Evolutionary conservation across 1,140 invertebrate genomes (phyloP).

Genomic region (Steinernema khuongi): DNA sequence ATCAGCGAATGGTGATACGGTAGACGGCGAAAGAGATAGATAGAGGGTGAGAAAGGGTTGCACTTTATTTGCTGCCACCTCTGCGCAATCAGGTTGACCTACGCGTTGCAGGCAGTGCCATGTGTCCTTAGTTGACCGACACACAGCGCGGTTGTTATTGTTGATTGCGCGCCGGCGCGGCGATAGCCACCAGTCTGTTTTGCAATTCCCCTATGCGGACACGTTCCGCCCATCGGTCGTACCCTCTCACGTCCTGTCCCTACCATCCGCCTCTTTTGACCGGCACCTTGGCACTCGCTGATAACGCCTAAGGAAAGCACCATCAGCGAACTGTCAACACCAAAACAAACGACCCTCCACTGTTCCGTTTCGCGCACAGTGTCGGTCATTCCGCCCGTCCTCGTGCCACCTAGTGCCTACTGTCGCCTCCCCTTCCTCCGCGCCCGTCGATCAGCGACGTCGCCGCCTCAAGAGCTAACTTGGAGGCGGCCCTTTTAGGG

Average conservation of each 20-base stretch:
- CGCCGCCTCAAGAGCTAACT: background rate
- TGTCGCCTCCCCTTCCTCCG: background rate
- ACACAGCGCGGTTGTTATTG: slow-evolving; percentile 22
- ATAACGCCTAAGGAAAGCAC: slow-evolving; percentile 10
- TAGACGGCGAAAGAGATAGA: too few species aligned
- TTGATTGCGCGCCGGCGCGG: slow-evolving; percentile 8
- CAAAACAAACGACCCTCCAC: slow-evolving; percentile 17
- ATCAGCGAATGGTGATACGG: too few species aligned
- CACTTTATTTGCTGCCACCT: background rate
- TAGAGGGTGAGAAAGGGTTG: background rate
- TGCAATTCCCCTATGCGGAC: slow-evolving; percentile 38
- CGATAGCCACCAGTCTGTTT: slow-evolving; percentile 28
- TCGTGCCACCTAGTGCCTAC: slow-evolving; percentile 12
- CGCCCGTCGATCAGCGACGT: background rate
- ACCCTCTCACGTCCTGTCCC: too few species aligned
- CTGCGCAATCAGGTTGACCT: background rate
- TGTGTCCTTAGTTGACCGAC: slow-evolving; percentile 26
- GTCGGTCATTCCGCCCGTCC: background rate
- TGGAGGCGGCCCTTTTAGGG: slow-evolving; percentile 8
- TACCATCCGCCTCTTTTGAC: background rate
- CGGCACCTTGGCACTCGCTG: background rate
- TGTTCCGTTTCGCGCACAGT: background rate
- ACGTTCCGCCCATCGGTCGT: too few species aligned
- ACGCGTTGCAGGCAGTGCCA: slow-evolving; percentile 26
- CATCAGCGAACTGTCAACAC: slow-evolving; percentile 15